phyloP scores from a whole-genome alignment of 1,140 invertebrate genomes.

The Drosophila lowei region DNA sequence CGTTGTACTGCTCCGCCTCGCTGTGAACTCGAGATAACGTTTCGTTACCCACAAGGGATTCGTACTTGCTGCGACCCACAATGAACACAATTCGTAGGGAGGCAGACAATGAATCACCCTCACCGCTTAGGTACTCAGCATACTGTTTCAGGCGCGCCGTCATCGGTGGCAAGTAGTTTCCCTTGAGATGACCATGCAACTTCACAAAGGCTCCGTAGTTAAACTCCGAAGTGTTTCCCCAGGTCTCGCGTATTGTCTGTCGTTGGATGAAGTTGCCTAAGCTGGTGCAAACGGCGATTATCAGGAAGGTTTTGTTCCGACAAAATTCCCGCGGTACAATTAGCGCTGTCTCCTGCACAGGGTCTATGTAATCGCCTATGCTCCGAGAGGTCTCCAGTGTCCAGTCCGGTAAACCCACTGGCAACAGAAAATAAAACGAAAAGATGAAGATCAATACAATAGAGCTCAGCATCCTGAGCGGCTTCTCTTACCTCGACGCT shows the following conservation, averaged over 20 bases:
- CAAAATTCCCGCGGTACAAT: constrained; percentile 87
- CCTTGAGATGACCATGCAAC: constrained; percentile 63
- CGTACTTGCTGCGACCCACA: constrained; percentile 52
- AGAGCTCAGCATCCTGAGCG: neutral
- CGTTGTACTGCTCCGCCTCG: constrained; percentile 83
- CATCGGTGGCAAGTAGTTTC: constrained; percentile 54
- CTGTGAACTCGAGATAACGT: constrained; percentile 57
- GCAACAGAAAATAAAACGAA: neutral
- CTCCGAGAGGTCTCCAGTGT: constrained; percentile 88
- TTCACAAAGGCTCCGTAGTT: constrained; percentile 84
- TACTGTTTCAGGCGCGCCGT: constrained; percentile 48
- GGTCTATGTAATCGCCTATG: constrained; percentile 88
- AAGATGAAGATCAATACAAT: neutral
- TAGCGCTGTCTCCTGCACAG: constrained; percentile 87
- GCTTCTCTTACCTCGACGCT: constrained; percentile 43
- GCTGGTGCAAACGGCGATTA: constrained; percentile 90
- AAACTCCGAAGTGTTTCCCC: constrained; percentile 86
- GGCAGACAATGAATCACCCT: constrained; percentile 25
- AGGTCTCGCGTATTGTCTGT: constrained; percentile 90
- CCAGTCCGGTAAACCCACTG: constrained; percentile 86
- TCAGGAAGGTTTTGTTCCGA: constrained; percentile 84
- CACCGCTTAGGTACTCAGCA: constrained; percentile 48
- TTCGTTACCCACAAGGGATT: constrained; percentile 64
- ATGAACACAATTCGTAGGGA: constrained; percentile 70
- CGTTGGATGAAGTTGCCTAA: constrained; percentile 87